These are phyloP conservation scores for Numenius phaeopus DNA, from an alignment of 2,797 vertebrate genomes.

Conservation along the genomic window DNA sequence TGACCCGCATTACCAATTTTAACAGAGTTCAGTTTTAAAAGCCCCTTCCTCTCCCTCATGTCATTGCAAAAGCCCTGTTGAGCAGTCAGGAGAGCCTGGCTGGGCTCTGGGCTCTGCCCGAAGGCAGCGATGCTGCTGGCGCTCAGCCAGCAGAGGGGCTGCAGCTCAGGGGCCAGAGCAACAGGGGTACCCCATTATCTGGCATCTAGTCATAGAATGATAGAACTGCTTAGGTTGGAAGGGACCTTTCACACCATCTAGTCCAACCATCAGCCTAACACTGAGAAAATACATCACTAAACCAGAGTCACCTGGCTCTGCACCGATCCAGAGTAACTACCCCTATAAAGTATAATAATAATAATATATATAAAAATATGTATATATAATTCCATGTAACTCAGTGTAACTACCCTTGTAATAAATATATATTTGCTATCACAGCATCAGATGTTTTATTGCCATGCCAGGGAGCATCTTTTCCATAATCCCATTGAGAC, in stretches of 20 bases:
- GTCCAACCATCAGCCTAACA: no score
- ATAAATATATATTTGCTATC: background rate
- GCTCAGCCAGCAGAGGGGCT: background rate
- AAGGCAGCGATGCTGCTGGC: background rate
- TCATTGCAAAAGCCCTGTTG: fast-evolving
- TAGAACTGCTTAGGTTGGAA: no score
- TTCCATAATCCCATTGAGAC: background rate
- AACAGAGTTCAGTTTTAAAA: no score
- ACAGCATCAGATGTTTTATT: background rate
- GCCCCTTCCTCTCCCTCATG: fast-evolving
- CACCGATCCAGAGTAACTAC: background rate
- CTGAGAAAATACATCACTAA: no score
- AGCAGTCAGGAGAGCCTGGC: fast-evolving
- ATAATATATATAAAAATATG: background rate
- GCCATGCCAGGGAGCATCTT: background rate
- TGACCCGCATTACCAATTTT: fast-evolving
- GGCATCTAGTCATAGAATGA: fast-evolving
- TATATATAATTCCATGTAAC: background rate
- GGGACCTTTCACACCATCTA: no score
- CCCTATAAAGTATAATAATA: background rate
- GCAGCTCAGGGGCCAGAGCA: background rate
- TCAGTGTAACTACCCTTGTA: background rate
- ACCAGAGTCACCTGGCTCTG: background rate
- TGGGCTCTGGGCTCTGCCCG: background rate
- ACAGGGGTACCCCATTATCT: fast-evolving